Evolutionary conservation across 2,888 invertebrate species (phyloP).

Genomic region (Teleiodes luculella): DNA sequence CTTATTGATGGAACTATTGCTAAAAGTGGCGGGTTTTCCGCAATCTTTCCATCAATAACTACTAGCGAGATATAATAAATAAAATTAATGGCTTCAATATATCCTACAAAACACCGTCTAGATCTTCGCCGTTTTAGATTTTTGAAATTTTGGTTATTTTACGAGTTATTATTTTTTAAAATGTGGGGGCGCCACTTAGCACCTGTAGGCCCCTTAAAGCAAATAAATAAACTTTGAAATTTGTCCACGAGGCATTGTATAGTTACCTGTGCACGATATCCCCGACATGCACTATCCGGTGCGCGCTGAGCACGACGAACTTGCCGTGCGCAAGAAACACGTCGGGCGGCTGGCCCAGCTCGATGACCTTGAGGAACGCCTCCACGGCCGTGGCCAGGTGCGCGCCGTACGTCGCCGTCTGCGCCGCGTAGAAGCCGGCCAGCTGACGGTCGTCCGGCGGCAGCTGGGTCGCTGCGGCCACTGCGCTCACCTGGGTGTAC

Average conservation of each 20-base stretch:
- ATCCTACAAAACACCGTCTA: too few relatives aligned
- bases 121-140: too few relatives aligned
- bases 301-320: constrained; percentile 95
- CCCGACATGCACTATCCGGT: constrained; percentile 95
- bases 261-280: constrained; percentile 88
- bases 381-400: constrained; percentile 93
- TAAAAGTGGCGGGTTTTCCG: too few relatives aligned
- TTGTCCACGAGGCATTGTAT: not conserved
- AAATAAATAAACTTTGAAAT: too few relatives aligned
- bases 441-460: constrained; percentile 90
- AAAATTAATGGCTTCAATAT: too few relatives aligned
- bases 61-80: too few relatives aligned
- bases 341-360: constrained; percentile 95
- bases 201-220: too few relatives aligned
- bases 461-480: constrained; percentile 74
- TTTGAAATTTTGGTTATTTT: too few relatives aligned
- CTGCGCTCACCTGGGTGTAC: constrained; percentile 61
- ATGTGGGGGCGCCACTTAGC: too few relatives aligned
- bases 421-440: constrained; percentile 91
- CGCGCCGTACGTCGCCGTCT: constrained; percentile 90
- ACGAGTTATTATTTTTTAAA: too few relatives aligned
- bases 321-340: constrained; percentile 96
- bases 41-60: too few relatives aligned
- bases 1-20: too few relatives aligned
- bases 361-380: constrained; percentile 93